Evolutionary conservation across 30 jellyfish, hydroid and myxozoan genomes (phyloP).

Genomic region (Pelagia noctiluca): DNA sequence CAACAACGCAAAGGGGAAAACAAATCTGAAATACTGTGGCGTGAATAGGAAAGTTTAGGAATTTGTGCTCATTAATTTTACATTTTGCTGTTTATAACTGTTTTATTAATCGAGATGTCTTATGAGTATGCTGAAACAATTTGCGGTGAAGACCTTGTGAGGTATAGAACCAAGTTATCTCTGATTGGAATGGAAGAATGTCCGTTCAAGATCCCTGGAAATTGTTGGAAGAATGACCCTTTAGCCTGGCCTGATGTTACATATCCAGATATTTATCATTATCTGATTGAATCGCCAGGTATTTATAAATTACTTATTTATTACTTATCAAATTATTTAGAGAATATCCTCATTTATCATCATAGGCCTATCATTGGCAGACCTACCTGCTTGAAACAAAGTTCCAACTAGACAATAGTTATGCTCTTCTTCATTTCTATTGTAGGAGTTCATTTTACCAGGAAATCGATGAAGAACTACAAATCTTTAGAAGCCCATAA

Average conservation of each 20-base stretch:
- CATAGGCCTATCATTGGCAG: neutral
- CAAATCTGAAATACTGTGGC: neutral
- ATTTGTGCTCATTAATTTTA: neutral
- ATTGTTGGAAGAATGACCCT: neutral
- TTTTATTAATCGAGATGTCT: neutral
- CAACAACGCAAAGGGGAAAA: constrained; percentile 4
- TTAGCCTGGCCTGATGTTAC: neutral
- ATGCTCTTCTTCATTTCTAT: too few species aligned
- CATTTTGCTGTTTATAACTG: neutral
- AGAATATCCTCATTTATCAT: neutral
- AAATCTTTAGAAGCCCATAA: neutral
- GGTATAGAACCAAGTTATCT: neutral
- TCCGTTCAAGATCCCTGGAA: neutral
- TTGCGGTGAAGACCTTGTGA: neutral
- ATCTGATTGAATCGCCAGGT: neutral
- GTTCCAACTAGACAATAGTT: neutral
- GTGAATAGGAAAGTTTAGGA: too few species aligned
- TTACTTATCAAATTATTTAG: neutral
- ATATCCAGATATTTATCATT: neutral
- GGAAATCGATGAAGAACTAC: neutral
- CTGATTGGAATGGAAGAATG: neutral
- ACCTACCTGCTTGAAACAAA: neutral
- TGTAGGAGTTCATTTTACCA: neutral
- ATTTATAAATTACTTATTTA: too few species aligned
- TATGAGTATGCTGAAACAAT: neutral